Conservation (phyloP, 2,113 vertebrate genomes). For the Cheilinus undulatus region DNA sequence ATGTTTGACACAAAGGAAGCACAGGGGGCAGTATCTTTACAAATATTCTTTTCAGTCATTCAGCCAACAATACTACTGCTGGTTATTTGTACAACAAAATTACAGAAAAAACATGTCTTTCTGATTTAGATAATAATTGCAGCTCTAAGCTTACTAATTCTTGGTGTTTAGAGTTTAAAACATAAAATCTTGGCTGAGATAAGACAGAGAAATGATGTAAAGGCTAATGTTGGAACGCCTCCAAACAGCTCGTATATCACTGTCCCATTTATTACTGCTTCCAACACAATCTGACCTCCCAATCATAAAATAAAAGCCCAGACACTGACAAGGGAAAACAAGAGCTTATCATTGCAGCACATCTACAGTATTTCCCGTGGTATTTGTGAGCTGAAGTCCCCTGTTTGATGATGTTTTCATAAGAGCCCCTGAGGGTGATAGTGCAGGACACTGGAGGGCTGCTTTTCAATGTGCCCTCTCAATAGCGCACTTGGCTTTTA, state of each 20-base stretch:
- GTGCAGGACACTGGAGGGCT: conserved; percentile 15
- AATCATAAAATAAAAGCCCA: conserved; percentile 18
- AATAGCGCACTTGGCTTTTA: conserved; percentile 44
- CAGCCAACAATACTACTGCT: neutral
- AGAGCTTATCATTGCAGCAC: neutral
- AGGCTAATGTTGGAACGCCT: conserved; percentile 2
- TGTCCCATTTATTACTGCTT: conserved; percentile 25
- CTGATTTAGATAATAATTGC: neutral
- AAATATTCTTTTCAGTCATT: neutral
- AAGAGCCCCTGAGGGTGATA: neutral
- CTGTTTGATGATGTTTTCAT: conserved; percentile 36
- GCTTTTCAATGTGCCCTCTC: conserved; percentile 39
- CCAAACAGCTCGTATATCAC: conserved; percentile 32
- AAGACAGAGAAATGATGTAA: conserved; percentile 1
- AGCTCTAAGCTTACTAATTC: neutral
- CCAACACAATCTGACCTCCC: conserved; percentile 32
- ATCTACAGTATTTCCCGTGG: conserved; percentile 21
- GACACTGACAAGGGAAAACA: conserved; percentile 16
- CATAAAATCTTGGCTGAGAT: neutral
- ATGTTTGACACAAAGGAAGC: neutral
- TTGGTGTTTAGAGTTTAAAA: neutral
- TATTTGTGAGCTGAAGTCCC: conserved; percentile 9
- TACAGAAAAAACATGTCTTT: neutral
- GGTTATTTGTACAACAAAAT: neutral
- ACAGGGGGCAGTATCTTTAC: neutral